Percentiles rank a stretch among this genome's conserved stretches.
Conservation (phyloP, 2,888 invertebrate genomes). For the Lypha dubia region DNA sequence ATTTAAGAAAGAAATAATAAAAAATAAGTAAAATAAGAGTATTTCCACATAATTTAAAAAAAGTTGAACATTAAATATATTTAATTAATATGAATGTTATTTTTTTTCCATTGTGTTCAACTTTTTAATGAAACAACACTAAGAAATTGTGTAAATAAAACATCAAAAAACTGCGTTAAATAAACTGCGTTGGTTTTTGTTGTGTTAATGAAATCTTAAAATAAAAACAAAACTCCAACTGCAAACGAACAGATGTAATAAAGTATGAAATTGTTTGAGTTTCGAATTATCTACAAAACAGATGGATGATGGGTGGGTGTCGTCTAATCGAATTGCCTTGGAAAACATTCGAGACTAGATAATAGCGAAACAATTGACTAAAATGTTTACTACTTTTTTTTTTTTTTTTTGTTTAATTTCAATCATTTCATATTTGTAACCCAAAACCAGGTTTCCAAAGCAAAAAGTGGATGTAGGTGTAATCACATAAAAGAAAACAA, state of each 20-base stretch:
- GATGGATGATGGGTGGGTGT: slow-evolving; percentile 38
- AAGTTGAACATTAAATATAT: slow-evolving; percentile 9
- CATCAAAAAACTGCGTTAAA: slow-evolving; percentile 8
- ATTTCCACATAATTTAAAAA: background rate
- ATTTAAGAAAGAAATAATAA: background rate
- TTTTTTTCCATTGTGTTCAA: background rate
- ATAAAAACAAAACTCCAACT: slow-evolving; percentile 21
- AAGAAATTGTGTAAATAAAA: slow-evolving; percentile 14
- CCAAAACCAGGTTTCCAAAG: background rate
- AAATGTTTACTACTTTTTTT: background rate
- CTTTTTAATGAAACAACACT: background rate
- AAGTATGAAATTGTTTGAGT: slow-evolving; percentile 12
- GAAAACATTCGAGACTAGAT: background rate
- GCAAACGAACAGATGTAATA: background rate
- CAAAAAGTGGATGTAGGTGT: background rate
- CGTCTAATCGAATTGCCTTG: slow-evolving; percentile 25
- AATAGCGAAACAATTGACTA: background rate
- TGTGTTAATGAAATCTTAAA: slow-evolving; percentile 52
- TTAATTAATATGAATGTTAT: slow-evolving; percentile 10
- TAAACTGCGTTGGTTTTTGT: slow-evolving; percentile 40
- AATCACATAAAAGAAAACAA: background rate
- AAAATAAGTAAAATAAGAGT: background rate
- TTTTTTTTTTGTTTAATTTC: background rate
- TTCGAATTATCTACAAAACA: slow-evolving; percentile 1
- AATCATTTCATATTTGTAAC: background rate